A percentile compares a stretch with the other conserved stretches of the same genome.
Evolutionary conservation across 2,113 vertebrate species (phyloP).

Genomic region (Gorsachius goisagi): DNA sequence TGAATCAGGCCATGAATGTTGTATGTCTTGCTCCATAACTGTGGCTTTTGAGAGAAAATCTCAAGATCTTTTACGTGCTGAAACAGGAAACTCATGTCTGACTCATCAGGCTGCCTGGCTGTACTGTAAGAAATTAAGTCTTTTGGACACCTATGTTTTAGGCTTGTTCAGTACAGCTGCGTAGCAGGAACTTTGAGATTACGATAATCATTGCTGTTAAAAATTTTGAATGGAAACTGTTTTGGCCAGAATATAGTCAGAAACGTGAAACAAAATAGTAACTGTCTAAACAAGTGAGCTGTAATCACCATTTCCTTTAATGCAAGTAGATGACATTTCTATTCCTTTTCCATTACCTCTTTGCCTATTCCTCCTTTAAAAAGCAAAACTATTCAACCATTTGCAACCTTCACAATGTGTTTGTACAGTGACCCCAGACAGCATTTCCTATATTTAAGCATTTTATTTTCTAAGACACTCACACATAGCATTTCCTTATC

Average conservation of each 20-base stretch:
- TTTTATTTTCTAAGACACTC: conserved; percentile 8
- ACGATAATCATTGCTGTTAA: background rate
- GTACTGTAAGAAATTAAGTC: background rate
- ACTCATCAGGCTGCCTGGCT: background rate
- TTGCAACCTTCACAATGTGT: background rate
- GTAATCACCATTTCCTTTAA: background rate
- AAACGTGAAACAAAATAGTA: background rate
- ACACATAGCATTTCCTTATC: background rate
- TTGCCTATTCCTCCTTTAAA: background rate
- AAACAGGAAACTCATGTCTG: background rate
- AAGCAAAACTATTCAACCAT: background rate
- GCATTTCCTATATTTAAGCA: conserved; percentile 13
- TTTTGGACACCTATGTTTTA: background rate
- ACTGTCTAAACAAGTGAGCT: background rate
- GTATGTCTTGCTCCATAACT: background rate
- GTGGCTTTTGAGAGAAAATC: background rate
- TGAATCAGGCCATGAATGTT: background rate
- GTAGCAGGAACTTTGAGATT: background rate
- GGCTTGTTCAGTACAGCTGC: background rate
- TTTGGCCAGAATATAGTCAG: background rate
- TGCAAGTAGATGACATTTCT: background rate
- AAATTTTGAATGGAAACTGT: background rate
- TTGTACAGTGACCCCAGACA: background rate
- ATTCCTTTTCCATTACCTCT: background rate
- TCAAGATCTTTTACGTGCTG: background rate